Percentiles rank a stretch among this genome's conserved stretches.
Evolutionary conservation across 2,113 vertebrate genomes (phyloP).

Genomic region (Asarcornis scutulata): DNA sequence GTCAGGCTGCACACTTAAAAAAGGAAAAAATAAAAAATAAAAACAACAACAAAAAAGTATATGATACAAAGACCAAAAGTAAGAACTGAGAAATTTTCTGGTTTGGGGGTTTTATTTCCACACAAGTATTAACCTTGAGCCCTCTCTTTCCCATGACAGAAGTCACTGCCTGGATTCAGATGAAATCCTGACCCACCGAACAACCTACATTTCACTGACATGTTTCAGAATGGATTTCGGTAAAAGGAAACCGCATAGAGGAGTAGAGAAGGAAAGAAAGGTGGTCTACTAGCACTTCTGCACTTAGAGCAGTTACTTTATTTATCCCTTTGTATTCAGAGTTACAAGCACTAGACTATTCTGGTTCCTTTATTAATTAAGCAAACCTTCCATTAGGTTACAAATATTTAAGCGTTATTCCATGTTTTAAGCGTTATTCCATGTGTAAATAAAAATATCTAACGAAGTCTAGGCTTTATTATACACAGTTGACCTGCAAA

Average conservation of each 20-base stretch:
- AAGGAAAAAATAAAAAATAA: too few species aligned
- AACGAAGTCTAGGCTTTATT: not conserved
- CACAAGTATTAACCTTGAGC: too few species aligned
- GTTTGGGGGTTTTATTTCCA: not conserved
- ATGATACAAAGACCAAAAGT: not conserved
- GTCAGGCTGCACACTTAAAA: not conserved
- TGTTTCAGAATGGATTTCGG: not conserved
- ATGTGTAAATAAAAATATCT: not conserved
- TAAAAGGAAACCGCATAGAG: not conserved
- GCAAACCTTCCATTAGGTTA: not conserved
- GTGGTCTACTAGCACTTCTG: too few species aligned
- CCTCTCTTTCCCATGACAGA: not conserved
- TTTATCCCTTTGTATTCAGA: not conserved
- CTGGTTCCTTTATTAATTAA: not conserved
- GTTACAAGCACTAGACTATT: not conserved
- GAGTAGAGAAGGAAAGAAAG: not conserved
- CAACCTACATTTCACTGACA: too few species aligned
- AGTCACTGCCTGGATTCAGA: not conserved
- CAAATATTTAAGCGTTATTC: not conserved
- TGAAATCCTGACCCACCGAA: not conserved
- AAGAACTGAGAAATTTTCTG: not conserved
- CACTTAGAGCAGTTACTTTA: not conserved
- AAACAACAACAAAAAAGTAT: not conserved
- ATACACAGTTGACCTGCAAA: not conserved
- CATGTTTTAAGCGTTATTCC: not conserved